Conservation (phyloP, 2,888 invertebrate species). For the Neuroscelio doddi region DNA sequence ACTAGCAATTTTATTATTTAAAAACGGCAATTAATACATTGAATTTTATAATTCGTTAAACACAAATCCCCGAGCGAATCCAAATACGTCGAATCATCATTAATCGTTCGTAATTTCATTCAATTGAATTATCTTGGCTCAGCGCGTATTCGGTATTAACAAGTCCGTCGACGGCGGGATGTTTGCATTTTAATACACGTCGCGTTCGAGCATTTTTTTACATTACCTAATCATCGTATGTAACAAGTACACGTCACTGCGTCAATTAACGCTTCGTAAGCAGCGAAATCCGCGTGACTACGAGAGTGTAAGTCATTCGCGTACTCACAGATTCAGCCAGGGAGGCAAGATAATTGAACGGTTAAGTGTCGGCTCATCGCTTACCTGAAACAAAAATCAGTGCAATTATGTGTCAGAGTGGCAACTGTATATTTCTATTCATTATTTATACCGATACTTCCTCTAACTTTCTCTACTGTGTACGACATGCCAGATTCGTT, state of each 20-base stretch:
- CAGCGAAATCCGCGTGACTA: not conserved
- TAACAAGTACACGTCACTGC: constrained; percentile 58
- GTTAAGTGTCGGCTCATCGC: constrained; percentile 19
- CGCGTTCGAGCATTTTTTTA: constrained; percentile 48
- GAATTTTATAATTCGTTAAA: no score
- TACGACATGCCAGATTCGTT: no score
- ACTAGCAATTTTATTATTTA: no score
- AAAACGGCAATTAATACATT: no score
- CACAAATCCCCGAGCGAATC: constrained; percentile 9
- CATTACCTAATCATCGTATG: constrained; percentile 59
- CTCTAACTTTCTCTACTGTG: no score
- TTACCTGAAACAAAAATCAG: constrained; percentile 56
- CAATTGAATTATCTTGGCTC: constrained; percentile 64
- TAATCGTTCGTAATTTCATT: constrained; percentile 67
- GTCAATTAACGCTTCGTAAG: constrained; percentile 44
- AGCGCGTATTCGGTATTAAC: constrained; percentile 58
- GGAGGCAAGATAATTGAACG: no score
- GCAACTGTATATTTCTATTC: no score
- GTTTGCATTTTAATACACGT: constrained; percentile 65
- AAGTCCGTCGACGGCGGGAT: constrained; percentile 55
- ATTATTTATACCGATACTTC: no score
- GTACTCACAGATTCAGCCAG: constrained; percentile 9
- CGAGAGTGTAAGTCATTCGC: constrained; percentile 10
- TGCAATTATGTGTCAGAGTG: not conserved
- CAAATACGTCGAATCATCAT: constrained; percentile 53